Conservation (phyloP, 2,797 vertebrate species). For the Protonibea diacanthus region DNA sequence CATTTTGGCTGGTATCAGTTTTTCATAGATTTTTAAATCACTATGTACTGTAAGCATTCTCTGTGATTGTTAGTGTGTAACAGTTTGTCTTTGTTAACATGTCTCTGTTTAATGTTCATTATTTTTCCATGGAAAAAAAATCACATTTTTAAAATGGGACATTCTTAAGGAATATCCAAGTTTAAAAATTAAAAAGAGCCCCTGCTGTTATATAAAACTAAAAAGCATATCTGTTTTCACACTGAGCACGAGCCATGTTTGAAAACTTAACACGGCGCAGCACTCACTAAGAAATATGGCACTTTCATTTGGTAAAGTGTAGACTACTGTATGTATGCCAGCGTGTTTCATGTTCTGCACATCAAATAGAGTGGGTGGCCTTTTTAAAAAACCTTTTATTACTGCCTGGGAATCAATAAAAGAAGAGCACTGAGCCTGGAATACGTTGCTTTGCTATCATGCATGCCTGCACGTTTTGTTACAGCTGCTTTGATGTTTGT, state of each 20-base stretch:
- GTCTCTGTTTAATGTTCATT: conserved; percentile 30
- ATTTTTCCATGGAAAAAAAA: conserved; percentile 19
- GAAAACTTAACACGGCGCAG: not conserved
- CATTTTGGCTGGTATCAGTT: conserved; percentile 33
- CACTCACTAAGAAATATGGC: not conserved
- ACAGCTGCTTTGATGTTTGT: conserved; percentile 21
- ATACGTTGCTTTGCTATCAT: not conserved
- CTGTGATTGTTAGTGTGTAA: conserved; percentile 32
- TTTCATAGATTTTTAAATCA: conserved; percentile 41
- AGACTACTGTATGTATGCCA: not conserved
- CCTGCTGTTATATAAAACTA: not conserved
- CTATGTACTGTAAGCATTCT: conserved; percentile 33
- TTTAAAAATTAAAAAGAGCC: conserved; percentile 10
- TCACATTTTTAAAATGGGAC: conserved; percentile 1
- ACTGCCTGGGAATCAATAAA: not conserved
- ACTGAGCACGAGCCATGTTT: not conserved
- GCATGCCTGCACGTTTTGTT: conserved; percentile 12
- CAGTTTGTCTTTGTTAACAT: conserved; percentile 18
- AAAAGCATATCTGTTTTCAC: not conserved
- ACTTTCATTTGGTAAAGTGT: not conserved
- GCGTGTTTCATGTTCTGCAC: conserved; percentile 1
- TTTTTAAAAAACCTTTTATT: not conserved
- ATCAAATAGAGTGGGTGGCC: not conserved
- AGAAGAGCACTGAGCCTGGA: conserved; percentile 8
- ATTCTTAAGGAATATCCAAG: conserved; percentile 3